phyloP scores from a whole-genome alignment of 1,140 invertebrate genomes.

The Penaeus indicus region DNA sequence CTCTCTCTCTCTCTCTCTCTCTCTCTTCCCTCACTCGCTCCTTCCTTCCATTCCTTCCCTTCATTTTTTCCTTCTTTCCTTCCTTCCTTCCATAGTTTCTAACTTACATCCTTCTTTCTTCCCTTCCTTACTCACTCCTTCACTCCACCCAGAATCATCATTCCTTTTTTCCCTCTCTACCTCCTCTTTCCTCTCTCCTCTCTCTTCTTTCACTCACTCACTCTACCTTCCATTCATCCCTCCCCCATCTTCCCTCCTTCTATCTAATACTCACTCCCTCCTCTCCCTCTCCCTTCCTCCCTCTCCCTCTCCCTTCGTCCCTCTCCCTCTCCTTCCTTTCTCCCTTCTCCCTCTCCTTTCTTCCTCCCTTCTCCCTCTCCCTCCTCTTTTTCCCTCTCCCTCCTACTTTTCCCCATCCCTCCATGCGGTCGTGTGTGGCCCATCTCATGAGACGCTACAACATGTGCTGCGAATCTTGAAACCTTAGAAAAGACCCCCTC shows the following conservation, averaged over 20 bases:
- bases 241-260: background rate
- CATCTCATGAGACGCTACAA: background rate
- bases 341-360: background rate
- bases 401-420: background rate
- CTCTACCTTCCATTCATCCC: background rate
- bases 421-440: background rate
- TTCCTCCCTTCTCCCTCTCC: too few species aligned
- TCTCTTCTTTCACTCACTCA: background rate
- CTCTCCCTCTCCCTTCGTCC: background rate
- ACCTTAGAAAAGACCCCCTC: background rate
- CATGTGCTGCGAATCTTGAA: too few species aligned
- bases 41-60: too few species aligned
- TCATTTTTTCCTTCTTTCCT: too few species aligned
- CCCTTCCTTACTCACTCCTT: background rate
- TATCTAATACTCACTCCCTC: background rate
- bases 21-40: too few species aligned
- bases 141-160: background rate
- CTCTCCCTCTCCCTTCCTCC: background rate
- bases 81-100: too few species aligned
- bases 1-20: too few species aligned
- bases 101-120: slow-evolving; percentile 27
- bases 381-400: background rate
- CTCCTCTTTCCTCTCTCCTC: background rate
- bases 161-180: background rate
- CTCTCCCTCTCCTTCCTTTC: background rate